phyloP scores from a whole-genome alignment of 2,888 invertebrate genomes.

The Phymatocera aterrima region DNA sequence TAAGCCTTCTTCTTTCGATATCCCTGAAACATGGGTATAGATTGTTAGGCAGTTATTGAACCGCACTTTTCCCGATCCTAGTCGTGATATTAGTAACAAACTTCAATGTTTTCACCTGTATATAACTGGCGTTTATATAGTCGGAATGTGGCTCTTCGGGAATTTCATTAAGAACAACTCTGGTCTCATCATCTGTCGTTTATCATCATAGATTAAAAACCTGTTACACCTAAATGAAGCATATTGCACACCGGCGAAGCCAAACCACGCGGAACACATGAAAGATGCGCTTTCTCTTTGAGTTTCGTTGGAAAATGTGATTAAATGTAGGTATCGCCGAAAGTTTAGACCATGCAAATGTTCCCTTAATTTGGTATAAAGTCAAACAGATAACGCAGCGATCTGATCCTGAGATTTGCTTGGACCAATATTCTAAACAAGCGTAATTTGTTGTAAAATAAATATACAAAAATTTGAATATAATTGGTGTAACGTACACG shows the following conservation, averaged over 20 bases:
- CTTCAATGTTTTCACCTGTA: slow-evolving; percentile 67
- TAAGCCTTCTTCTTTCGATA: slow-evolving; percentile 63
- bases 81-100: neutral
- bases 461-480: neutral
- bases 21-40: slow-evolving; percentile 54
- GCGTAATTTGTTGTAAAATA: neutral
- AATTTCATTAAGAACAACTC: slow-evolving; percentile 13
- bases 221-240: neutral
- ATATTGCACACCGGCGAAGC: neutral
- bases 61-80: too few species aligned
- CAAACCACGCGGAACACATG: neutral
- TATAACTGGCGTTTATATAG: slow-evolving; percentile 60
- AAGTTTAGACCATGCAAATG: too few species aligned
- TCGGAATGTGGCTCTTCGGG: slow-evolving; percentile 75
- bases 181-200: slow-evolving; percentile 11
- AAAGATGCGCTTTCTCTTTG: too few species aligned
- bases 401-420: too few species aligned
- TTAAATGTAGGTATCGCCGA: too few species aligned
- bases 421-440: neutral
- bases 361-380: too few species aligned
- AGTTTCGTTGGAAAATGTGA: neutral
- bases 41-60: neutral
- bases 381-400: too few species aligned
- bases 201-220: neutral
- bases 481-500: slow-evolving; percentile 65